Conservation (phyloP, 2,797 vertebrate species). For the Neosalanx taihuensis region DNA sequence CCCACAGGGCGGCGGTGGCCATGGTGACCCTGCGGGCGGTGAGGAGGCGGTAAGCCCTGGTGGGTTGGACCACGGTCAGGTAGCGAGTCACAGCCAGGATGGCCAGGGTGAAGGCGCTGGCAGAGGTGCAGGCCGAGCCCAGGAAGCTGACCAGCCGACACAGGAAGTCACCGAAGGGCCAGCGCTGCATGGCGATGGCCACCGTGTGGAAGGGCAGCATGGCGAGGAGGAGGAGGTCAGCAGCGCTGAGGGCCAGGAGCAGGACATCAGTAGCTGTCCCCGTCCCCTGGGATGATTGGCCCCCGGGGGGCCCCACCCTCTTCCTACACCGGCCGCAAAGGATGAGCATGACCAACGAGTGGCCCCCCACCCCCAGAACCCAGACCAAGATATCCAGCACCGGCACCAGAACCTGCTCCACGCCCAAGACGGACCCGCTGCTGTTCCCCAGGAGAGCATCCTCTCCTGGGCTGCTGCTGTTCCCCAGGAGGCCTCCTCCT, state of each 20-base stretch:
- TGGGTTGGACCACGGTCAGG: conserved; percentile 71
- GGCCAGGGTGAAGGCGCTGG: conserved; percentile 72
- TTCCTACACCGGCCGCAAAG: conserved; percentile 60
- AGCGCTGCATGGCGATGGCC: conserved; percentile 69
- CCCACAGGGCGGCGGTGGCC: conserved; percentile 70
- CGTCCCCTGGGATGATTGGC: conserved; percentile 26
- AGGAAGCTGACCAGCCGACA: conserved; percentile 78
- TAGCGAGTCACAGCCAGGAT: conserved; percentile 75
- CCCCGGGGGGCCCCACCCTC: conserved; percentile 52
- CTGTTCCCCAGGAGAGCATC: conserved; percentile 30
- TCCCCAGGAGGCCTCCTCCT: no score
- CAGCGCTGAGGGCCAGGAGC: conserved; percentile 70
- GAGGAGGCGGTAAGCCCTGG: conserved; percentile 64
- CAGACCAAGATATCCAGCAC: conserved; percentile 71
- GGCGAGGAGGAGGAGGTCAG: conserved; percentile 70
- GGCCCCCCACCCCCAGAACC: conserved; percentile 69
- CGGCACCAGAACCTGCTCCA: conserved; percentile 62
- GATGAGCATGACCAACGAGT: conserved; percentile 68
- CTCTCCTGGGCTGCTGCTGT: not conserved
- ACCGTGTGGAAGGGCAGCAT: conserved; percentile 77
- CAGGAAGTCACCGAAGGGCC: conserved; percentile 72
- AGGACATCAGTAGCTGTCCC: conserved; percentile 71
- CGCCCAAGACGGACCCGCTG: conserved; percentile 17
- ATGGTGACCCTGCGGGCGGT: conserved; percentile 49
- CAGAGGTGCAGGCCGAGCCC: conserved; percentile 68